A percentile compares a stretch with the other conserved stretches of the same genome.
Evolutionary conservation across 2,888 invertebrate species (phyloP).

Genomic region (Hofmannophila pseudospretella): DNA sequence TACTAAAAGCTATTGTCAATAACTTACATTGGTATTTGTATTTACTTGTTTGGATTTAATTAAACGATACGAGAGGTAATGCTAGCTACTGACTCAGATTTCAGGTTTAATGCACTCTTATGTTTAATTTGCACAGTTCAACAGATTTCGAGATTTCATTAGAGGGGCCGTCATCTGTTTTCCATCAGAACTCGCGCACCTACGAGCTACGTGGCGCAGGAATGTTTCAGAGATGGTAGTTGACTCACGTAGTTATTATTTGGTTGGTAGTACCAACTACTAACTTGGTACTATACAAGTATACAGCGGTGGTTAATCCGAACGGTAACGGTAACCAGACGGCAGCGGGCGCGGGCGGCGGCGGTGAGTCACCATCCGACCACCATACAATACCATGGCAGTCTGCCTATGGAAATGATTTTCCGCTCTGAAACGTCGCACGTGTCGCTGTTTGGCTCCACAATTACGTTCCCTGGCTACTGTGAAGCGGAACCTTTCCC

Average conservation of each 20-base stretch:
- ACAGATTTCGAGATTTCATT: not conserved
- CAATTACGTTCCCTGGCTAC: slow-evolving; percentile 10
- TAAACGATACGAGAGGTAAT: no score
- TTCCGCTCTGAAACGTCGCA: slow-evolving; percentile 47
- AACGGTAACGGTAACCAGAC: slow-evolving; percentile 41
- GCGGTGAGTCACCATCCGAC: slow-evolving; percentile 44
- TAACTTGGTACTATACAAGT: no score
- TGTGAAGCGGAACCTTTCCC: slow-evolving; percentile 12
- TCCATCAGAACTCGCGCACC: not conserved
- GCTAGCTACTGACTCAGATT: no score
- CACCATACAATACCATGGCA: slow-evolving; percentile 29
- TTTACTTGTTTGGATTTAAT: no score
- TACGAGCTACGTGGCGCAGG: not conserved
- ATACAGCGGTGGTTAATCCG: slow-evolving; percentile 24
- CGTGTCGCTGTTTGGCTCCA: slow-evolving; percentile 22
- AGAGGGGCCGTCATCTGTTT: no score
- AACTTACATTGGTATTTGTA: no score
- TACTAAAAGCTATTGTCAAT: no score
- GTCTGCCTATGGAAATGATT: slow-evolving; percentile 48
- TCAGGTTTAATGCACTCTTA: no score
- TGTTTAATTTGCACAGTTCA: no score
- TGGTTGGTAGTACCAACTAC: slow-evolving; percentile 10
- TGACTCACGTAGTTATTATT: not conserved
- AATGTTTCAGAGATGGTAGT: not conserved
- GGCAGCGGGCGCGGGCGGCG: slow-evolving; percentile 18